These are phyloP conservation scores for Dipodomys stephensi DNA, from an alignment of 2,113 vertebrate species.

Conservation along the genomic window DNA sequence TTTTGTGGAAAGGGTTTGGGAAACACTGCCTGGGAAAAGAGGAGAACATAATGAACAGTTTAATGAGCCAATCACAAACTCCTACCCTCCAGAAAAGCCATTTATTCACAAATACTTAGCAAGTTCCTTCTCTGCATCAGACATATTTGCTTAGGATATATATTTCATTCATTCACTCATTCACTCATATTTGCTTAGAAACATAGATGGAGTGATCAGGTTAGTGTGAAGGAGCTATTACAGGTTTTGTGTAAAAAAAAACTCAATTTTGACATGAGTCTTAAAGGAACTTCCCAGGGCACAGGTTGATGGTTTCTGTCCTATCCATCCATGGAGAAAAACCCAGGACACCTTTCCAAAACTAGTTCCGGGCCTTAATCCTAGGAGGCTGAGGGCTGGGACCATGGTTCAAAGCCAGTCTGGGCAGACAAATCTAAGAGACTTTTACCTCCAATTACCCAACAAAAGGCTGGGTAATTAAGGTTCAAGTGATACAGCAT, in stretches of 20 bases:
- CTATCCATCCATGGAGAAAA: neutral
- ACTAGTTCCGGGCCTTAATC: neutral
- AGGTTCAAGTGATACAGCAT: too few species aligned
- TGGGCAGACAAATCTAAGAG: too few species aligned
- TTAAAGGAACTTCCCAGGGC: neutral
- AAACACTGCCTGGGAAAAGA: neutral
- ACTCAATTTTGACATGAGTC: neutral
- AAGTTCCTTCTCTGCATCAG: neutral
- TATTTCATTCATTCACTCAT: too few species aligned
- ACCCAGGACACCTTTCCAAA: neutral
- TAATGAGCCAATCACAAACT: neutral
- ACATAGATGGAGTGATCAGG: neutral
- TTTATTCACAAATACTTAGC: neutral
- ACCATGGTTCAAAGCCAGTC: too few species aligned
- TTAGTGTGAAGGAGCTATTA: neutral
- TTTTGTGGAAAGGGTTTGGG: neutral
- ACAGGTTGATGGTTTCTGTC: neutral
- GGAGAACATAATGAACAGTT: conserved; percentile 26
- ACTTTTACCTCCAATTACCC: too few species aligned
- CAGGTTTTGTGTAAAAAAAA: neutral
- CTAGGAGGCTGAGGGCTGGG: too few species aligned
- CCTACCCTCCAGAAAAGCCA: neutral
- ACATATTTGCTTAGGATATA: neutral
- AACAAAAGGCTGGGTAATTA: too few species aligned
- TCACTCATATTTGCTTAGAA: too few species aligned